These are phyloP conservation scores for Mylabris sibirica DNA, from an alignment of 2,888 invertebrate genomes.

Conservation along the genomic window DNA sequence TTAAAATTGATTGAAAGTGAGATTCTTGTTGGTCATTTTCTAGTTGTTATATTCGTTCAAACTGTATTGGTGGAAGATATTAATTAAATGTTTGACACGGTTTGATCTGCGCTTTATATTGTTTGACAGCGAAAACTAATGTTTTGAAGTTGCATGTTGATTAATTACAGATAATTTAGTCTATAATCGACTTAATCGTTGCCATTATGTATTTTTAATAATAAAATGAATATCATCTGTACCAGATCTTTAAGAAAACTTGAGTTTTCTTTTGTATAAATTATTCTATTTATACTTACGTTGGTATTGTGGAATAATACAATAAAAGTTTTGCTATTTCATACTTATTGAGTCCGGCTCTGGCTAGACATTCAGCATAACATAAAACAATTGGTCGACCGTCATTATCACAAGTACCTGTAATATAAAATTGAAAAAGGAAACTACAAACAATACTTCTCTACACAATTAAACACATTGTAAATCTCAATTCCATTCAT, in stretches of 20 bases:
- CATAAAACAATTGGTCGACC: conserved; percentile 74
- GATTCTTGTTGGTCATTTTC: conserved; percentile 12
- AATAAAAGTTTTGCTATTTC: conserved; percentile 75
- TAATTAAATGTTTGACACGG: conserved; percentile 33
- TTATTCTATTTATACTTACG: conserved; percentile 63
- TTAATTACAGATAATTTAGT: conserved; percentile 26
- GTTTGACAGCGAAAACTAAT: conserved; percentile 28
- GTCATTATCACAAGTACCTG: conserved; percentile 72
- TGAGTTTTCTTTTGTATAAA: neutral
- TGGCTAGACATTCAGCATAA: conserved; percentile 67
- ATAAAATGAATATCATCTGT: neutral
- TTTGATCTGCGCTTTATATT: conserved; percentile 23
- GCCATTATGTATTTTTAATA: neutral
- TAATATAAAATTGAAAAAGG: conserved; percentile 50
- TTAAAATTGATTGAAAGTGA: conserved; percentile 13
- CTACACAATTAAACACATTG: conserved; percentile 8
- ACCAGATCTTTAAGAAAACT: neutral
- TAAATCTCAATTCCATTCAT: conserved; percentile 17
- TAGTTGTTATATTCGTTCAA: neutral
- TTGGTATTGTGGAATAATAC: conserved; percentile 76
- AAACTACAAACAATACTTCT: conserved; percentile 2
- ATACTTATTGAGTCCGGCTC: conserved; percentile 69
- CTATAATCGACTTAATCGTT: neutral
- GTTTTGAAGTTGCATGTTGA: conserved; percentile 32
- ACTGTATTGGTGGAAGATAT: neutral